Base-by-base conservation (phyloP, 2,113 vertebrate genomes). In the Phaethon lepturus region DNA sequence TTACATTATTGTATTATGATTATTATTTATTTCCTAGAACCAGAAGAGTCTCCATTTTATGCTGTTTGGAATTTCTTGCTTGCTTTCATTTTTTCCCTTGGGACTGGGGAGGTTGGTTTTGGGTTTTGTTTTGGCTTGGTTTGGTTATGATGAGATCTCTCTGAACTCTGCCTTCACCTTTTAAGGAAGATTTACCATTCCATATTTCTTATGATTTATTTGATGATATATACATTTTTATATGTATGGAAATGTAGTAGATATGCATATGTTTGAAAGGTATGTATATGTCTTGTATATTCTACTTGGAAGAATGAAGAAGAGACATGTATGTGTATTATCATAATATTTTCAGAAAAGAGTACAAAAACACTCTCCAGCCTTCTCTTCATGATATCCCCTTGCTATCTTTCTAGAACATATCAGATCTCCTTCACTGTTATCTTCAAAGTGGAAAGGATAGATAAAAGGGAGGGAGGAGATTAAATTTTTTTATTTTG, bases 281-380 rank as follows among this genome's bases (percentile, higher is more conserved):
- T 23, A n/a, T 17, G 3, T 53, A 19, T 63, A 29, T 13, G 5
- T 64, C 76, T 73, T 53, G 24, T 76, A 1, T 11, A 10, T 6
- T 49, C 89, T 47, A 29, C 8, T 23, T 29, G 13, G 44, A 5
- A 42, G 44, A 75, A 47, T 1, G 71, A 60, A 53, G 6, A 86
- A 49, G 13, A 69, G 7, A 56, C 12, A 4, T 0, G 0, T 26
- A n/a, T 14, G 28, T 6, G 8, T 79, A 31, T 11, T 75, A 72
- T 73, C 2, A 16, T 1, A 45, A 10, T 19, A 75, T 86, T 76
- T 89, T 86, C 52, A 75, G 26, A 31, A 71, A 53, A 52, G 2
- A 52, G 29, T 7, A 29, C 4, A 31, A 9, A 10, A 73, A 64
- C 14, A 0, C 2, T 63, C 18, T 90, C 9, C 14, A 50, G 2